Evolutionary conservation across 2,888 invertebrate species (phyloP), one percentile per base, ranked within the genome.

Genomic region (Coelopa pilipes): DNA sequence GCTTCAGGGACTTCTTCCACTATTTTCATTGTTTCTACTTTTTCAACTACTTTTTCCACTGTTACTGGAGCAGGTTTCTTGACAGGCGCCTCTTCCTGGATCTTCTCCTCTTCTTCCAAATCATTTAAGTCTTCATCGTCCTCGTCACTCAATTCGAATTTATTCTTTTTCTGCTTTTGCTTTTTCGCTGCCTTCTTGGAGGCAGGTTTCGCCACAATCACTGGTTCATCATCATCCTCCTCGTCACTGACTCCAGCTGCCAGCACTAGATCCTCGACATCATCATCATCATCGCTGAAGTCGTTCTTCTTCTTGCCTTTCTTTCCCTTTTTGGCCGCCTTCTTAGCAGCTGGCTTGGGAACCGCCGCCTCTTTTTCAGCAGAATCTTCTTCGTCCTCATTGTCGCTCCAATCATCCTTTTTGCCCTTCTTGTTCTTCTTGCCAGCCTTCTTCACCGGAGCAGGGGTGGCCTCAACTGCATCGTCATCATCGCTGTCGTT

Each of bases 261-360:
- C 34, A 62, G 74, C 63, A 7, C 65, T 46, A 17, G 17, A 71
- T 70, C 70, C 63, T 76, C 75, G 62, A 79, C 81, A 60, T 84
- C 83, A 11, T 82, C 84, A 46, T 86, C 80, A 71, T 87, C 86
- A 62, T 80, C 76, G 57, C 74, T 79, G 13, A 74, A 75, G 45
- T 73, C 65, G 11, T 74, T 75, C 13, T 77, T 78, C 46, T 78
- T 79, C 53, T 78, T 79, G 3, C 67, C 73, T 53, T 77, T 78
- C 67, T 79, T 80, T 7, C 75, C 74, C 21, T 80, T 89, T 85
- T 89, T 89, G 84, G 87, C 88, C 15, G 77, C 76, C 53, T 80
- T 79, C 50, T 79, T 79, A 10, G 76, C 78, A 11, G 76, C 78
- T 15, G 49, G 66, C 21, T 74, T 74, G 21, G 75, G 76, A 0